A percentile compares a stretch with the other conserved stretches of the same genome.
phyloP scores from a whole-genome alignment of 2,797 vertebrate species.

The Myoxocephalus aenaeus region DNA sequence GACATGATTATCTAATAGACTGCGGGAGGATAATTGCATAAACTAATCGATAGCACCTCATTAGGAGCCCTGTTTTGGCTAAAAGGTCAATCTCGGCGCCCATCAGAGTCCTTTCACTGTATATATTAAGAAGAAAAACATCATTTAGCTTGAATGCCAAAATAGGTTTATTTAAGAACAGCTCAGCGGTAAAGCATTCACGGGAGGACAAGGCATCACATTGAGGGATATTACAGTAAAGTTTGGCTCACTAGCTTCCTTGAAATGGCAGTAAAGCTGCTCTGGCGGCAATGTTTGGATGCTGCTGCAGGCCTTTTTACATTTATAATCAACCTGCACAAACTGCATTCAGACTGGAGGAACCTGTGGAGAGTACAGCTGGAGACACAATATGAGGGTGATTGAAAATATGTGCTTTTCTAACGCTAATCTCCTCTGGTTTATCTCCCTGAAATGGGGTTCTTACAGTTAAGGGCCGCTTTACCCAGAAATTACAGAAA shows the following conservation, averaged over 20 bases:
- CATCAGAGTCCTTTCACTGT: slow-evolving; percentile 31
- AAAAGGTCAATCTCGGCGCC: slow-evolving; percentile 62
- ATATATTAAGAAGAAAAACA: slow-evolving; percentile 24
- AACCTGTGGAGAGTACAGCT: slow-evolving; percentile 11
- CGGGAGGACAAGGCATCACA: not conserved
- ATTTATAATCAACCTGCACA: slow-evolving; percentile 14
- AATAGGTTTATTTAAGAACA: slow-evolving; percentile 10
- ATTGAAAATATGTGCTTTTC: slow-evolving; percentile 21
- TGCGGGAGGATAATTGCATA: slow-evolving; percentile 72
- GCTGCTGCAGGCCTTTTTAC: slow-evolving; percentile 16
- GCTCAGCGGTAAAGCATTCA: slow-evolving; percentile 8
- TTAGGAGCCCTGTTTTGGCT: slow-evolving; percentile 61
- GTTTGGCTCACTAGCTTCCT: not conserved
- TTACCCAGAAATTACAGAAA: not conserved
- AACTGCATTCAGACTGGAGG: slow-evolving; percentile 7
- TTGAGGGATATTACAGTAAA: slow-evolving; percentile 1
- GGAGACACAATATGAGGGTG: slow-evolving; percentile 4
- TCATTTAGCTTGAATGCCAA: slow-evolving; percentile 9
- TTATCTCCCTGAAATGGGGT: slow-evolving; percentile 14
- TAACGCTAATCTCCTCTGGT: not conserved
- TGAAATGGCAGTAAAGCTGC: slow-evolving; percentile 11
- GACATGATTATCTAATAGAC: slow-evolving; percentile 67
- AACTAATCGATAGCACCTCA: slow-evolving; percentile 71
- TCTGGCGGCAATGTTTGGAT: slow-evolving; percentile 5
- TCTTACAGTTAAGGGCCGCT: not conserved